phyloP scores from a whole-genome alignment of 2,113 vertebrate genomes.

The Prochilodus magdalenae region DNA sequence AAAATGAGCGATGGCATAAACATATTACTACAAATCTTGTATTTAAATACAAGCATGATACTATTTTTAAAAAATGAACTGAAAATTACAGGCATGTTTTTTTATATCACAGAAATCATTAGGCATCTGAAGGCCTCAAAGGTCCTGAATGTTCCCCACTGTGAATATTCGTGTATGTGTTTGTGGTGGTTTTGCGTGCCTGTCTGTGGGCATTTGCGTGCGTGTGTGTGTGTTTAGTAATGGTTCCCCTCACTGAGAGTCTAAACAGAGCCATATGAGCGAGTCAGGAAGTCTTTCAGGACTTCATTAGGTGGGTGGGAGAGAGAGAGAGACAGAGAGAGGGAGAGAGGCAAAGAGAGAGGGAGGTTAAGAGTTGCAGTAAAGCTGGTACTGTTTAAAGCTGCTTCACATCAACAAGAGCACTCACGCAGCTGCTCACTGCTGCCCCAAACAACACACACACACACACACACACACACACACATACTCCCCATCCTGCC shows the following conservation, averaged over 20 bases:
- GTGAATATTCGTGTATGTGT: not conserved
- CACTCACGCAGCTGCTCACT: slow-evolving; percentile 75
- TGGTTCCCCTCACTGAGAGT: slow-evolving; percentile 75
- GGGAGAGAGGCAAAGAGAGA: not conserved
- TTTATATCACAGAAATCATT: too few species aligned
- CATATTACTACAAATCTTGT: too few species aligned
- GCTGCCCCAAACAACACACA: slow-evolving; percentile 41
- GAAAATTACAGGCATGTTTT: too few species aligned
- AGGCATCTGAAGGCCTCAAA: too few species aligned
- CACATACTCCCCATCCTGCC: slow-evolving; percentile 20
- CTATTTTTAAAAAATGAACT: too few species aligned
- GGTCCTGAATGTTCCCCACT: too few species aligned
- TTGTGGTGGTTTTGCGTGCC: not conserved
- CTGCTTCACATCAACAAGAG: slow-evolving; percentile 81
- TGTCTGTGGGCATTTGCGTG: slow-evolving; percentile 10
- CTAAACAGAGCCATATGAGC: slow-evolving; percentile 83
- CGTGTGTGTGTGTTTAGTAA: slow-evolving; percentile 75
- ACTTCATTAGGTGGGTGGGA: slow-evolving; percentile 80
- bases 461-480: slow-evolving; percentile 29
- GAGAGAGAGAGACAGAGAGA: slow-evolving; percentile 34
- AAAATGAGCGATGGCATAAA: too few species aligned
- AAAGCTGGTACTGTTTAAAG: slow-evolving; percentile 82
- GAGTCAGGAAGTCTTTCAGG: slow-evolving; percentile 83
- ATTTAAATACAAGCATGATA: too few species aligned
- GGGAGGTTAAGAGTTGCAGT: slow-evolving; percentile 76